Conservation (phyloP, 2,113 vertebrate species). For the Willisornis vidua region DNA sequence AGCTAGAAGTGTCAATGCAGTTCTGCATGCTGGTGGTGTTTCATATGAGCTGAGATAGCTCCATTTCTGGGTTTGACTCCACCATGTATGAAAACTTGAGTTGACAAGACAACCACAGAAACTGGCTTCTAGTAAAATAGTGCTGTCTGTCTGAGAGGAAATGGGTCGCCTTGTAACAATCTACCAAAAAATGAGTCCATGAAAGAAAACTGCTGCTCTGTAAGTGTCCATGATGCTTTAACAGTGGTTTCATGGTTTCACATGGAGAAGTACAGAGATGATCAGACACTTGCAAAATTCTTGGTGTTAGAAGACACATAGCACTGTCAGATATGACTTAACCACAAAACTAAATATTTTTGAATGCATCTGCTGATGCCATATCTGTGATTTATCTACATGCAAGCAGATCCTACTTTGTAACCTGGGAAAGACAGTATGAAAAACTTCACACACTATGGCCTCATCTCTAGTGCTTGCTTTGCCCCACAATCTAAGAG, state of each 20-base stretch:
- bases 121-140: neutral
- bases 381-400: neutral
- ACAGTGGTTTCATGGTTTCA: neutral
- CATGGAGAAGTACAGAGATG: neutral
- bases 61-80: neutral
- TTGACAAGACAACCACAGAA: neutral
- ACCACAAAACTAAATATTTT: neutral
- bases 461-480: neutral
- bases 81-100: neutral
- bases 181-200: rapidly evolving
- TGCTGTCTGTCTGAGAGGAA: neutral
- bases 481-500: neutral
- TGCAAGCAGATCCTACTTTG: neutral
- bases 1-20: rapidly evolving
- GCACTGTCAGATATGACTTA: neutral
- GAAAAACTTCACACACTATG: neutral
- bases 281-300: neutral
- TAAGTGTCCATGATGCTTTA: rapidly evolving
- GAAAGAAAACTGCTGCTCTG: neutral
- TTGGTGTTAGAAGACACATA: neutral
- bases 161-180: rapidly evolving
- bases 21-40: rapidly evolving
- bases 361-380: neutral
- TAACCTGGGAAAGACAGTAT: neutral
- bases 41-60: rapidly evolving